A percentile compares a stretch with the other conserved stretches of the same genome.
Conservation (phyloP, 2,113 vertebrate genomes). For the Leuciscus idus region DNA sequence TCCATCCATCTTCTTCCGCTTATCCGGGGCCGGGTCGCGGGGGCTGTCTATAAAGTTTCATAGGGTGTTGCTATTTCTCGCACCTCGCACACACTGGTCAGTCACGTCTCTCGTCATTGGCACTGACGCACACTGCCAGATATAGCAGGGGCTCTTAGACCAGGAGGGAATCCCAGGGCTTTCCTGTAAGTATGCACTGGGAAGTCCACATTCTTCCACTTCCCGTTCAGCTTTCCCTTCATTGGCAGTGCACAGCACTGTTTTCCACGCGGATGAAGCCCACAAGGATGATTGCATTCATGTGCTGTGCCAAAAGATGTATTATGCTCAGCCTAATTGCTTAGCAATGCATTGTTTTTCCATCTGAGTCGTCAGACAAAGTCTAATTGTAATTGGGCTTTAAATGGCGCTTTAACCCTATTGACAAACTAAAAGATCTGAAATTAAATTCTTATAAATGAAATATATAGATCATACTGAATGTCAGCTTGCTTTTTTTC, state of each 20-base stretch:
- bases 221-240: constrained; percentile 55
- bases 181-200: constrained; percentile 22
- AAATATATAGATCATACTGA: no score
- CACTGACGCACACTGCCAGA: not conserved
- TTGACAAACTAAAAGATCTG: no score
- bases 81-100: not conserved
- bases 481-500: no score
- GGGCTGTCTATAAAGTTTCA: not conserved
- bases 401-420: no score
- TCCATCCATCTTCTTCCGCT: no score
- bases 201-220: constrained; percentile 42
- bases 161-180: constrained; percentile 66
- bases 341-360: not conserved
- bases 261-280: not conserved
- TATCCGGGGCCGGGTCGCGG: no score
- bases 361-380: not conserved
- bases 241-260: constrained; percentile 4
- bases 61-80: not conserved
- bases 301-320: not conserved
- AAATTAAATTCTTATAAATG: no score
- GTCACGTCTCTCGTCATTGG: not conserved
- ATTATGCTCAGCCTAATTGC: not conserved
- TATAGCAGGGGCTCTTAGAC: constrained; percentile 24
- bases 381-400: not conserved
- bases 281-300: not conserved